Conservation (phyloP, 2,113 vertebrate species). For the Strigops habroptila region DNA sequence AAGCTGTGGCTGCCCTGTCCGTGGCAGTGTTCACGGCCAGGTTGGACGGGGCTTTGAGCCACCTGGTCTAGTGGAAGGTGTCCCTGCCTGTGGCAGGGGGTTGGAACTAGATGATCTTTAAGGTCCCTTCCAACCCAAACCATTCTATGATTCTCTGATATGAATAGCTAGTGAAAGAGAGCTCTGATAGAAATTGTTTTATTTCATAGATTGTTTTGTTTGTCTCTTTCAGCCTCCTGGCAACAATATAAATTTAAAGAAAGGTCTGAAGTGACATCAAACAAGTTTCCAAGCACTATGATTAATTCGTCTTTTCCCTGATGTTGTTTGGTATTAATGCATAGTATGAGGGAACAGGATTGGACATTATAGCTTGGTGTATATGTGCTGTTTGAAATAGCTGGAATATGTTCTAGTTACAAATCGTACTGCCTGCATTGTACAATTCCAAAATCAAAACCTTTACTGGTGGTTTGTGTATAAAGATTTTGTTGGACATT, state of each 20-base stretch:
- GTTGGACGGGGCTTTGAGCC: neutral
- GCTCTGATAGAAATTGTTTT: neutral
- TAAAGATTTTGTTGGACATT: neutral
- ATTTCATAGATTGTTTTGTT: neutral
- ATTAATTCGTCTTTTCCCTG: neutral
- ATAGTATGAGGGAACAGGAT: too few species aligned
- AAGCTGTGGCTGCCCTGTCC: neutral
- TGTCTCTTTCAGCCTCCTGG: neutral
- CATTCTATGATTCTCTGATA: neutral
- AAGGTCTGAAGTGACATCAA: neutral
- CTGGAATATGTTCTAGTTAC: neutral
- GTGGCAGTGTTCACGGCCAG: neutral
- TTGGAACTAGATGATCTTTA: neutral
- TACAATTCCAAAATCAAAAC: neutral
- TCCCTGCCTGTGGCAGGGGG: neutral
- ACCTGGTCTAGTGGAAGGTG: neutral
- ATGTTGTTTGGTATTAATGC: neutral
- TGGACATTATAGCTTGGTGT: accelerated
- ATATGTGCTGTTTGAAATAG: neutral
- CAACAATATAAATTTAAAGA: neutral
- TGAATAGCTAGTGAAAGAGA: neutral
- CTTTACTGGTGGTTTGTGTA: neutral
- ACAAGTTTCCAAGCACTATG: neutral
- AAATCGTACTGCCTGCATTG: neutral
- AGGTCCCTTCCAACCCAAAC: neutral